Base-by-base conservation (phyloP, 2,888 invertebrate genomes). In the Lysandra coridon region DNA sequence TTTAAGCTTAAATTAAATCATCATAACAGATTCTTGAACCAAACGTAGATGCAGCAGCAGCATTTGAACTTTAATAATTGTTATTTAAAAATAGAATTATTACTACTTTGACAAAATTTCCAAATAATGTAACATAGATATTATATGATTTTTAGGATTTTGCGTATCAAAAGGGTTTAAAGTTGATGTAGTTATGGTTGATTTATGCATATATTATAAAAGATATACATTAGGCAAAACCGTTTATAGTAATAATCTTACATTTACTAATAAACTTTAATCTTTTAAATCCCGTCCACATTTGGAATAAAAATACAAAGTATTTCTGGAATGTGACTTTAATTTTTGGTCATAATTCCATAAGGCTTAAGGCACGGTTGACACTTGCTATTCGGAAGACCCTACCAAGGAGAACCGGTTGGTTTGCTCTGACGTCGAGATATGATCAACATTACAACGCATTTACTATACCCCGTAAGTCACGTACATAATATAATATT, bases 401-500 rank as follows among this genome's bases (percentile, higher is more conserved):
- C 82, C 84, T 83, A 83, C 85, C 91, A 91, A 92, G 91, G 91
- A 88, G 87, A 87, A 88, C 89, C 89, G 90, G 88, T 89, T 83
- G 80, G 82, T 74, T 60, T 60, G 57, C 57, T 78, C 73, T 40
- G 44, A 82, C 83, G 81, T 79, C 81, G 78, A 82, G 84, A 84
- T 84, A 84, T 80, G 79, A 84, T 84, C 83, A 79, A 78, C 73
- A 44, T 57, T 30, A 76, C 76, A 53, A 76, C 76, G 76, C 76
- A 33, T 76, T 84, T 83, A 84, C 80, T 60, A 44, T 60, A 78
- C 73, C 62, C 74, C 75, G 75, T 44, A 74, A 40, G 74, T 79
- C 74, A 74, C 79, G 76, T 76, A 79, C 81, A 80, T 75, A 78
- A 73, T 62, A 37, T 69, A 60, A 79, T 79, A 79, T 75, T 79